A percentile compares a stretch with the other conserved stretches of the same genome.
Conservation (phyloP, 2,888 invertebrate species). For the Acrobasis consociella region DNA sequence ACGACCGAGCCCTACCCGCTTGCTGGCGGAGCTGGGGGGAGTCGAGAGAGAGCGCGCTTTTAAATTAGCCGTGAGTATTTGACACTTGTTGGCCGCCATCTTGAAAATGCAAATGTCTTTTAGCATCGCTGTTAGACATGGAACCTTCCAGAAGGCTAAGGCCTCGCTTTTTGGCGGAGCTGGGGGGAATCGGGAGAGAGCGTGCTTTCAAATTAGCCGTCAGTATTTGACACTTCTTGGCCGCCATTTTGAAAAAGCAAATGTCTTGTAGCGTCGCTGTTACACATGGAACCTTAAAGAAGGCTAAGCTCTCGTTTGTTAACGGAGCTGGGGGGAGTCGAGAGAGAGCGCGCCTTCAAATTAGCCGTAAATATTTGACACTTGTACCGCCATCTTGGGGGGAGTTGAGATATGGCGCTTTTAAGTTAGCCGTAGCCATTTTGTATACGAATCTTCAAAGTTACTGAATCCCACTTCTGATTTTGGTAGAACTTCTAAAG, state of each 20-base stretch:
- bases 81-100: no score
- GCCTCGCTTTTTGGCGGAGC: constrained; percentile 85
- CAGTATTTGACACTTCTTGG: constrained; percentile 33
- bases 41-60: constrained; percentile 47
- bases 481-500: no score
- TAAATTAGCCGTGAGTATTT: constrained; percentile 54
- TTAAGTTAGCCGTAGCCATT: no score
- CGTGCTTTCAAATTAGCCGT: constrained; percentile 58
- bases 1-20: constrained; percentile 86
- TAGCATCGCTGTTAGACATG: constrained; percentile 89
- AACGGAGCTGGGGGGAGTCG: constrained; percentile 59
- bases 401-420: no score
- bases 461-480: no score
- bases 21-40: constrained; percentile 78
- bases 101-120: constrained; percentile 86
- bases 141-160: constrained; percentile 88
- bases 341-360: constrained; percentile 49
- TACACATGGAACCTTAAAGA: constrained; percentile 89
- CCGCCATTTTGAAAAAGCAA: constrained; percentile 78
- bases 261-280: constrained; percentile 87
- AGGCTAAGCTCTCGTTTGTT: constrained; percentile 88
- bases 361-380: constrained; percentile 51
- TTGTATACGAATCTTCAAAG: no score
- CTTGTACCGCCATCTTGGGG: no score
- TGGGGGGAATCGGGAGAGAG: constrained; percentile 45